Conservation (phyloP, 1,140 invertebrate species). For the Drosophila erecta region DNA sequence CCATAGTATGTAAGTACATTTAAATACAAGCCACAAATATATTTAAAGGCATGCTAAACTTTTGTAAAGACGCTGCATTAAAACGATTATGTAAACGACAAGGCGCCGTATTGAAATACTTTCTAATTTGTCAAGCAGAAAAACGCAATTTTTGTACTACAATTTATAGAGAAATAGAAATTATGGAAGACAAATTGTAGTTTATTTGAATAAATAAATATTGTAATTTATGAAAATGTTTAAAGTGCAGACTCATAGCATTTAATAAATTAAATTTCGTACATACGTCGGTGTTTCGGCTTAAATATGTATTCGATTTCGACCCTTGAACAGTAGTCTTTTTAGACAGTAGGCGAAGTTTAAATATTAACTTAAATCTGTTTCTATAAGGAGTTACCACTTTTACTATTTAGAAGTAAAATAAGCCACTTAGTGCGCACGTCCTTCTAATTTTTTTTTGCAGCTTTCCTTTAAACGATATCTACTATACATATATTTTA, state of each 20-base stretch:
- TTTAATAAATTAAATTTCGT: no score
- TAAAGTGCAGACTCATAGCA: no score
- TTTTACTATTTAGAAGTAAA: neutral
- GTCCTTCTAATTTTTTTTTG: neutral
- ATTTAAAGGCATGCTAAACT: neutral
- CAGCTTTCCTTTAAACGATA: constrained; percentile 10
- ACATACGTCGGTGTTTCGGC: no score
- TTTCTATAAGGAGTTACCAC: no score
- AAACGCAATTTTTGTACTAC: neutral
- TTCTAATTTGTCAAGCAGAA: no score
- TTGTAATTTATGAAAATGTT: neutral
- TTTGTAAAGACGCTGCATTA: constrained; percentile 10
- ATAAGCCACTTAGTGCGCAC: neutral
- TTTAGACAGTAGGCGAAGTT: no score
- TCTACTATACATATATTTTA: constrained; percentile 59
- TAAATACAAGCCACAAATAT: constrained; percentile 14
- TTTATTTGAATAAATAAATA: neutral
- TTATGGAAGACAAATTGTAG: neutral
- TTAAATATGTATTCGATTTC: no score
- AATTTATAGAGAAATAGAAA: neutral
- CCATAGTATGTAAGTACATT: constrained; percentile 39
- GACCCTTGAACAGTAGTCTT: no score
- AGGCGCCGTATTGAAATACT: neutral
- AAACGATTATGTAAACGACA: constrained; percentile 7
- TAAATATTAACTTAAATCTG: no score